Base-by-base conservation (phyloP, 1,140 invertebrate genomes). In the Adelges cooleyi region DNA sequence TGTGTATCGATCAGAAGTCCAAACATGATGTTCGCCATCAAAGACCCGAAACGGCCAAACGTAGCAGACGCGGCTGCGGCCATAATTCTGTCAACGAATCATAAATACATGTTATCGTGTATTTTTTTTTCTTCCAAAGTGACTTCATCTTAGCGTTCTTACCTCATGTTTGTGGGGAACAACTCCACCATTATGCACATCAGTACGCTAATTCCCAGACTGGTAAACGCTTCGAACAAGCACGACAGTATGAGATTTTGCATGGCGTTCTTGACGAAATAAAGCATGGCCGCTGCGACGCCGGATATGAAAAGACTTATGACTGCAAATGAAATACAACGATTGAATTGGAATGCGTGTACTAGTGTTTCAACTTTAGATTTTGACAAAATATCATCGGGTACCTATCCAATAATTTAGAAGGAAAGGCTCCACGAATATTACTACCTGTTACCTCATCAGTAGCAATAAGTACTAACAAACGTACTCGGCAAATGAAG, bases 81-180 rank as follows among this genome's bases (percentile, higher is more conserved):
- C 84, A 87, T 86, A 71, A 86, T 84, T 76, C 85, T 86, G 73
- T 67, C 5, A 33, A 33, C 5, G n/a, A n/a, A n/a, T n/a, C n/a
- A n/a, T n/a, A n/a, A n/a, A n/a, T n/a, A n/a, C n/a, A n/a, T n/a
- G n/a, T n/a, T n/a, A n/a, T n/a, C n/a, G n/a, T n/a, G n/a, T n/a
- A n/a, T n/a, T n/a, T n/a, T n/a, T n/a, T n/a, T n/a, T n/a, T n/a
- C n/a, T n/a, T n/a, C n/a, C n/a, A n/a, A n/a, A n/a, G n/a, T n/a
- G n/a, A n/a, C 11, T 33, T 33, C 11, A 6, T 6, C 11, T 33
- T 33, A 33, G n/a, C 29, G 13, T 62, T 54, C 69, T 75, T 75
- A 85, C 85, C 85, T 84, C 69, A 87, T 78, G 77, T 87, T 86
- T 49, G 86, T 87, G 68, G 86, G 86, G 75, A 86, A 87, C 69